Evolutionary conservation across 2,888 invertebrate genomes (phyloP).

Genomic region (Geotrupes spiniger): DNA sequence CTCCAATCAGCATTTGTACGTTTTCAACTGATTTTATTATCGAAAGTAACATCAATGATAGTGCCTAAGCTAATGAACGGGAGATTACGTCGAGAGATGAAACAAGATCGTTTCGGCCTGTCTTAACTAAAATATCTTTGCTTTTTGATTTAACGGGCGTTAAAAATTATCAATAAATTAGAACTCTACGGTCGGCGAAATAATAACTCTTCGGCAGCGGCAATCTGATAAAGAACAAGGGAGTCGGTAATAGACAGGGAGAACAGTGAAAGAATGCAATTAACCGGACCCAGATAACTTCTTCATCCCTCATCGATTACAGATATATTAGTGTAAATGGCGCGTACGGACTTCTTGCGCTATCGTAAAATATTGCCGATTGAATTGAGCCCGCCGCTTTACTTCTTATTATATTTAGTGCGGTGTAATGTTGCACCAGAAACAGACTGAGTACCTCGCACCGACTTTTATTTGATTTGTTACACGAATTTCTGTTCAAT

Average conservation of each 20-base stretch:
- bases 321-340: constrained; percentile 50
- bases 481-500: too few relatives aligned
- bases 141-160: background rate
- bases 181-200: background rate
- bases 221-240: constrained; percentile 7
- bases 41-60: too few relatives aligned
- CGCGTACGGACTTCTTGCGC: constrained; percentile 41
- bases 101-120: background rate
- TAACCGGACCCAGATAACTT: constrained; percentile 42
- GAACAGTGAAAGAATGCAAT: constrained; percentile 40
- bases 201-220: constrained; percentile 9
- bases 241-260: constrained; percentile 27
- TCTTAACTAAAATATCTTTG: constrained; percentile 4
- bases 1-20: too few relatives aligned
- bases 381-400: constrained; percentile 39
- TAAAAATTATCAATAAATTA: constrained; percentile 18
- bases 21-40: too few relatives aligned
- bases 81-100: too few relatives aligned
- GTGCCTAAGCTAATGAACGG: too few relatives aligned
- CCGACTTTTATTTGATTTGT: too few relatives aligned
- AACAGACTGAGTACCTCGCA: constrained; percentile 27
- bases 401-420: constrained; percentile 40
- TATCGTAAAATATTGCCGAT: constrained; percentile 45
- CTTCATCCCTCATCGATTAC: constrained; percentile 48
- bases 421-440: constrained; percentile 27